Conservation (phyloP, 92 coral and sea anemone genomes). For the Plumapathes pennacea region DNA sequence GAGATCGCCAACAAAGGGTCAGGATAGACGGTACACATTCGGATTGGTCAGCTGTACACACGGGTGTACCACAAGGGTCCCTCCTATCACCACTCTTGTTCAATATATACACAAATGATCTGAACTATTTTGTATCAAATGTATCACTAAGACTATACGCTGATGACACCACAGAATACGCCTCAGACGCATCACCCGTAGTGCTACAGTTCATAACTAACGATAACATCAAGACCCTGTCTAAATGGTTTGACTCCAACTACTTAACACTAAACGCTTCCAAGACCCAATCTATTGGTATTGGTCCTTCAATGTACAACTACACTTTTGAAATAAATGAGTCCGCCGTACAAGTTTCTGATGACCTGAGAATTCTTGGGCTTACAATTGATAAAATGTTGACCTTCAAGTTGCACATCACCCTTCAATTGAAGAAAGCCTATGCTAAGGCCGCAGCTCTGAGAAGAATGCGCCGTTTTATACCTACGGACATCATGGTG, state of each 20-base stretch:
- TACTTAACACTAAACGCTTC: conserved; percentile 19
- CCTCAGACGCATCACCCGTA: conserved; percentile 18
- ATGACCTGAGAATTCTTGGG: conserved; percentile 24
- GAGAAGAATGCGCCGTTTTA: neutral
- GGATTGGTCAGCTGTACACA: conserved; percentile 8
- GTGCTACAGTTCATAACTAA: conserved; percentile 12
- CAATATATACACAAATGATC: conserved; percentile 19
- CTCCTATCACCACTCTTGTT: conserved; percentile 5
- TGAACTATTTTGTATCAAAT: conserved; percentile 4
- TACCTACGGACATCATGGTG: neutral
- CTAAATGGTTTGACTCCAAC: conserved; percentile 21
- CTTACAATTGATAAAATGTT: conserved; percentile 2
- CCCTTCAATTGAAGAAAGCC: conserved; percentile 3
- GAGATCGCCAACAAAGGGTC: conserved; percentile 12
- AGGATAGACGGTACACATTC: conserved; percentile 10
- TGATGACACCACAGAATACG: conserved; percentile 29
- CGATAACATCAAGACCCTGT: conserved; percentile 6
- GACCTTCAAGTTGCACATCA: conserved; percentile 3
- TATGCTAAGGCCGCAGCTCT: conserved; percentile 18
- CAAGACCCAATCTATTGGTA: conserved; percentile 24
- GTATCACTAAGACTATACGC: conserved; percentile 29
- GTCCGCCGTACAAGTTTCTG: conserved; percentile 13
- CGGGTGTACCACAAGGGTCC: conserved; percentile 14
- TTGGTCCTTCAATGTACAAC: conserved; percentile 8
- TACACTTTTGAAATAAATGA: conserved; percentile 12